Evolutionary conservation across 2,797 vertebrate genomes (phyloP).

Genomic region (Ceryle rudis): DNA sequence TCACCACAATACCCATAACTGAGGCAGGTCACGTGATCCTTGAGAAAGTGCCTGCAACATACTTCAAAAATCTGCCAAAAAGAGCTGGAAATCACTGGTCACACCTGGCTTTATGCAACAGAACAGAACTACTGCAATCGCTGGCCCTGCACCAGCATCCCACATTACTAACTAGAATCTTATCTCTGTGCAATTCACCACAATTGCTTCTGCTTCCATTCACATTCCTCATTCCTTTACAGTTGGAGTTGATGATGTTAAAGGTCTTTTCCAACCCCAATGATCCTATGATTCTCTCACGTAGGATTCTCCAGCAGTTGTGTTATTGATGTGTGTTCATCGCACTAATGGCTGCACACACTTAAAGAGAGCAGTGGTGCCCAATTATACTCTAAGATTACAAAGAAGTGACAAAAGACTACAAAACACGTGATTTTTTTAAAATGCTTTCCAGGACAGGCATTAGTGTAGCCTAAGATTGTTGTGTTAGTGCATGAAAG

Average conservation of each 20-base stretch:
- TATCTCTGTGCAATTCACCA: neutral
- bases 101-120: neutral
- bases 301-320: neutral
- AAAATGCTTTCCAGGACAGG: neutral
- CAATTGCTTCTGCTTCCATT: neutral
- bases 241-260: neutral
- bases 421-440: neutral
- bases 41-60: neutral
- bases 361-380: neutral
- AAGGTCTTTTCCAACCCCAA: neutral
- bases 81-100: neutral
- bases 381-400: neutral
- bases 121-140: neutral
- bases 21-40: neutral
- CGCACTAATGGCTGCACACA: rapidly evolving
- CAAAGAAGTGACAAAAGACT: neutral
- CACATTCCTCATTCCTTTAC: neutral
- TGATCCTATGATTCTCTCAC: neutral
- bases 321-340: rapidly evolving
- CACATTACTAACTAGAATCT: neutral
- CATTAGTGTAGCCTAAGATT: neutral
- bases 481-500: neutral
- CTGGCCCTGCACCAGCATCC: neutral
- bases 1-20: neutral
- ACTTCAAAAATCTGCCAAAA: neutral